Evolutionary conservation across 2,888 invertebrate species (phyloP).

Genomic region (Tortricodes alternella): DNA sequence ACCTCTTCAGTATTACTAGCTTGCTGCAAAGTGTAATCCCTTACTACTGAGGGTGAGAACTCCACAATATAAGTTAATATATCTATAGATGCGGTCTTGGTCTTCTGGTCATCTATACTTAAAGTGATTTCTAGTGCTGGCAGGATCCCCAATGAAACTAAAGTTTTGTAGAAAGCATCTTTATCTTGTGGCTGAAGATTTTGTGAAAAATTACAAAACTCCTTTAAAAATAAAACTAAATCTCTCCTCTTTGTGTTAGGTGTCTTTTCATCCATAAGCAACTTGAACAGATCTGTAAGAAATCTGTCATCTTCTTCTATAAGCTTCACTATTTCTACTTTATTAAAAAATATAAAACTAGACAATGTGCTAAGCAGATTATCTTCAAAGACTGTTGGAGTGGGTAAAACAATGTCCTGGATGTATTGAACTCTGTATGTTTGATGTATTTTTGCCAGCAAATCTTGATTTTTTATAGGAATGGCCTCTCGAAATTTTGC

Average conservation of each 20-base stretch:
- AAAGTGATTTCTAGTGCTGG: constrained; percentile 95
- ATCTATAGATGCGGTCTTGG: constrained; percentile 98
- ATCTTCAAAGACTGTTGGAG: constrained; percentile 99
- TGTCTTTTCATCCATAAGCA: constrained; percentile 95
- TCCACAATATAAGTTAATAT: constrained; percentile 99
- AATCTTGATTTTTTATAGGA: constrained; percentile 96
- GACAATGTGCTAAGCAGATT: constrained; percentile 98
- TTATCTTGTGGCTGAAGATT: constrained; percentile 98
- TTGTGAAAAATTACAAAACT: constrained; percentile 99
- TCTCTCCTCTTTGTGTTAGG: constrained; percentile 93
- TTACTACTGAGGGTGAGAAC: constrained; percentile 97
- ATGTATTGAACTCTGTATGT: constrained; percentile 99
- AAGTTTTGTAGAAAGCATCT: constrained; percentile 98
- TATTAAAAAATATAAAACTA: constrained; percentile 99
- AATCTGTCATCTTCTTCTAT: constrained; percentile 99
- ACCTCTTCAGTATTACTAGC: constrained; percentile 94
- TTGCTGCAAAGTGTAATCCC: constrained; percentile 98
- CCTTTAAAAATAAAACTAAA: constrained; percentile 98
- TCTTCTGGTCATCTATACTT: constrained; percentile 95
- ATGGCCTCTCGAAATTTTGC: constrained; percentile 97
- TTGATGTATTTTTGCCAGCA: constrained; percentile 99
- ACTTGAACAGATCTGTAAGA: constrained; percentile 95
- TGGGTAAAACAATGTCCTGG: constrained; percentile 98
- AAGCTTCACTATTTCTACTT: constrained; percentile 99
- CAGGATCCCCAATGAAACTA: constrained; percentile 93